These are phyloP conservation scores for Macroramphosus scolopax DNA, from an alignment of 2,797 vertebrate species.

Conservation along the genomic window DNA sequence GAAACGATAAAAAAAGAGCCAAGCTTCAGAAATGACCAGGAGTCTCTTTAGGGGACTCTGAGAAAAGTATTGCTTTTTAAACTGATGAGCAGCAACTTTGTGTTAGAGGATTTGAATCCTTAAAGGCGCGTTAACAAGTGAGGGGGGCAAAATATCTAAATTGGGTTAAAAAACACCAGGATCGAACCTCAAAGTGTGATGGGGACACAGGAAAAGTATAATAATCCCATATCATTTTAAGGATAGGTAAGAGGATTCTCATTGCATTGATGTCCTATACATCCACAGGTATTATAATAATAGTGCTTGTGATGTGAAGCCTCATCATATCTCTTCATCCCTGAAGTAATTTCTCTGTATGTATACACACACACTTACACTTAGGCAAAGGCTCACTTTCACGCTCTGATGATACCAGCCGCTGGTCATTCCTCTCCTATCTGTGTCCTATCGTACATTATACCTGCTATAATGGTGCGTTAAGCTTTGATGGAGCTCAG, in stretches of 20 bases:
- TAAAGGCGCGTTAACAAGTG: no score
- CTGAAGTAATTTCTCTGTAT: conserved; percentile 1
- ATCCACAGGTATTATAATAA: not conserved
- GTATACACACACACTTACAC: conserved; percentile 3
- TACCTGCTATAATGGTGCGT: conserved; percentile 27
- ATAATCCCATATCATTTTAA: not conserved
- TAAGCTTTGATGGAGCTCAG: conserved; percentile 46
- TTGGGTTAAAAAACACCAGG: no score
- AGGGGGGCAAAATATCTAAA: no score
- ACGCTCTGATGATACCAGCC: conserved; percentile 15
- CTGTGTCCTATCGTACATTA: conserved; percentile 41
- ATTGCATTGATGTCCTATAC: not conserved
- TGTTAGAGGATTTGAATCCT: no score
- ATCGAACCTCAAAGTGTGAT: no score
- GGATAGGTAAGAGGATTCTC: not conserved
- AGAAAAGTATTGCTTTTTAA: no score
- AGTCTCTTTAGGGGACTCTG: no score
- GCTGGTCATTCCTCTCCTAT: conserved; percentile 15
- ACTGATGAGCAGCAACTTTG: no score
- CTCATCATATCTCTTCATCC: conserved; percentile 3
- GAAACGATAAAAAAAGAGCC: no score
- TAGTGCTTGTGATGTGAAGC: not conserved
- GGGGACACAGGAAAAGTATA: not conserved
- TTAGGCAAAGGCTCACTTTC: no score
- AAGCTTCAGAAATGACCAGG: no score